A percentile compares a stretch with the other conserved stretches of the same genome.
These are phyloP conservation scores for Otus sunia DNA, from an alignment of 2,113 vertebrate genomes.

Conservation along the genomic window DNA sequence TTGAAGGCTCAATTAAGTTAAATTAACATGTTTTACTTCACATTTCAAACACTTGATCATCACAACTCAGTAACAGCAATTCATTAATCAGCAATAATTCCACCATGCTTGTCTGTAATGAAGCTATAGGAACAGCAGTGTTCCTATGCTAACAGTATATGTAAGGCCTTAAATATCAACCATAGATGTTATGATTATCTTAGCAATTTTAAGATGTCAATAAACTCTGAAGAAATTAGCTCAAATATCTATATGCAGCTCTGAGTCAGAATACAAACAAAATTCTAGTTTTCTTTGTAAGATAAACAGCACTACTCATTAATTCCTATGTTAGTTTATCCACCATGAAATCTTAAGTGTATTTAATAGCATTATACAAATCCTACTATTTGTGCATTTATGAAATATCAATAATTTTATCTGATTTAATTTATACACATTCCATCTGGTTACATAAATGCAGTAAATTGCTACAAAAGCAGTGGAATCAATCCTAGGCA, in stretches of 20 bases:
- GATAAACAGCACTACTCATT: background rate
- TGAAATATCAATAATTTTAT: background rate
- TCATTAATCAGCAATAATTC: background rate
- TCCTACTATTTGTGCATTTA: background rate
- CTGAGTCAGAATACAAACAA: background rate
- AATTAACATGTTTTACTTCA: background rate
- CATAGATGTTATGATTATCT: background rate
- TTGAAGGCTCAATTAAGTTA: background rate
- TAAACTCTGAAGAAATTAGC: background rate
- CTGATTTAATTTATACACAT: background rate
- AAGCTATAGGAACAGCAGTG: background rate
- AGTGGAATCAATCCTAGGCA: background rate
- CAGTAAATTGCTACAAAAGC: background rate
- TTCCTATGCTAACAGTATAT: background rate
- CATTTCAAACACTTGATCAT: background rate
- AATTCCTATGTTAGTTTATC: background rate
- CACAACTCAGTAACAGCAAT: background rate
- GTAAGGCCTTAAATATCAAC: background rate
- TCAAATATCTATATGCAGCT: background rate
- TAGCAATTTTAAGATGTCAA: background rate
- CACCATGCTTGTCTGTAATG: background rate
- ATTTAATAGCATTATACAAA: background rate
- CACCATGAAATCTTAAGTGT: background rate
- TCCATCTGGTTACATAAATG: background rate
- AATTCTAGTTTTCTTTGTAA: background rate